These are phyloP conservation scores for Falco columbarius DNA, from an alignment of 2,797 vertebrate species.

Conservation along the genomic window DNA sequence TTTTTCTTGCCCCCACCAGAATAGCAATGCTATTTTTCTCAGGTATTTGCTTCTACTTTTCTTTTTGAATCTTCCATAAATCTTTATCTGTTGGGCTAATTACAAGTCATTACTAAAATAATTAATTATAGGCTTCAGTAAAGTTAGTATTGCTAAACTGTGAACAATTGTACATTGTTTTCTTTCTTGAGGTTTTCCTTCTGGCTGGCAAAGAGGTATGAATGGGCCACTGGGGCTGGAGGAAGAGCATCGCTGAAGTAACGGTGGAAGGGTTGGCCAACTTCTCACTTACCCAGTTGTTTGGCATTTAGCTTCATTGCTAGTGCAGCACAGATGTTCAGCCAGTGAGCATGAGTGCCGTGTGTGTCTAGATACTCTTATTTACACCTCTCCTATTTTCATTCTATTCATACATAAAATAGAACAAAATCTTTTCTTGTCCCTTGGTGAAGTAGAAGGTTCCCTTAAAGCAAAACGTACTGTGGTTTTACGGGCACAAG, in stretches of 20 bases:
- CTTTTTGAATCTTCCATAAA: background rate
- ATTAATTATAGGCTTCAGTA: background rate
- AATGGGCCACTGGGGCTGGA: background rate
- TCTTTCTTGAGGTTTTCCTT: background rate
- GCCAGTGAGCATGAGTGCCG: background rate
- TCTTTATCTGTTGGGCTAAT: slow-evolving; percentile 3
- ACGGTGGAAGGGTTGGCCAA: background rate
- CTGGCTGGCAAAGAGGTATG: background rate
- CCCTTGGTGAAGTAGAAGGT: slow-evolving; percentile 17
- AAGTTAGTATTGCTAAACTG: background rate
- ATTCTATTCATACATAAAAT: background rate
- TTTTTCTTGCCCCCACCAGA: background rate
- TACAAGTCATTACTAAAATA: slow-evolving; percentile 36
- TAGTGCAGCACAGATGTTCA: background rate
- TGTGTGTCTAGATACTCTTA: background rate
- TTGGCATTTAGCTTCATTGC: background rate
- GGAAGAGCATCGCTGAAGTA: background rate
- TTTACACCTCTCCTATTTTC: background rate
- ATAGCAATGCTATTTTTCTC: slow-evolving; percentile 41
- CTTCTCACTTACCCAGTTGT: background rate
- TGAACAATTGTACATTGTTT: background rate
- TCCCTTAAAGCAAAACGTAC: slow-evolving; percentile 56
- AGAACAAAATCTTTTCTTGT: background rate
- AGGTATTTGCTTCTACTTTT: slow-evolving; percentile 19
- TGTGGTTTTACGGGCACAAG: slow-evolving; percentile 41